Conservation (phyloP, 2,888 invertebrate genomes). For the Palloptera scutellata region DNA sequence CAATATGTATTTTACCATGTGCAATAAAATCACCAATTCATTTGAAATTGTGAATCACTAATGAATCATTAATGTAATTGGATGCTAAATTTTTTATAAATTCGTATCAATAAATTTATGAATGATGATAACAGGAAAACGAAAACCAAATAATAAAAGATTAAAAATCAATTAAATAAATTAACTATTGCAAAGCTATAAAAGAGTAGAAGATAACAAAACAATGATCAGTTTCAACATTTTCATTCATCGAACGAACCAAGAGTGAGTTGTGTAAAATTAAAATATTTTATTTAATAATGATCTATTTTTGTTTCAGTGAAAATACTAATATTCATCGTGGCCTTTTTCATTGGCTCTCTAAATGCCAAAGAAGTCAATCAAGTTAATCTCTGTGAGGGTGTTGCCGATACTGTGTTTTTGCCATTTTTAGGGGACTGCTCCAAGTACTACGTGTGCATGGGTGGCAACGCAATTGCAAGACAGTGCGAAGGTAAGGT, state of each 20-base stretch:
- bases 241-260: background rate
- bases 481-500: constrained; percentile 40
- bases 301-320: constrained; percentile 30
- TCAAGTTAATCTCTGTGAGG: constrained; percentile 37
- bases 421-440: constrained; percentile 41
- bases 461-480: constrained; percentile 40
- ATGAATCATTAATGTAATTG: no score
- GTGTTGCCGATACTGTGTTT: constrained; percentile 39
- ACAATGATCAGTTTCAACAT: constrained; percentile 2
- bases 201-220: constrained; percentile 8
- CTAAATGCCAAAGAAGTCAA: constrained; percentile 14
- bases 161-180: background rate
- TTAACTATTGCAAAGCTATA: constrained; percentile 12
- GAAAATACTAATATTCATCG: constrained; percentile 31
- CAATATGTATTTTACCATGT: no score
- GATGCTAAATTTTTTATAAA: no score
- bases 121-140: no score
- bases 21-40: no score
- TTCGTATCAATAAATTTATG: no score
- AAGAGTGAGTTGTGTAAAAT: background rate
- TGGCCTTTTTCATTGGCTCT: constrained; percentile 11
- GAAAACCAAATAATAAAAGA: no score
- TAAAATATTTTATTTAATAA: background rate
- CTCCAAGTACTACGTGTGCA: constrained; percentile 49
- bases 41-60: no score